A percentile compares a stretch with the other conserved stretches of the same genome.
These are phyloP conservation scores for Siphonodentalium dalli DNA, from an alignment of 2,888 invertebrate species.

Conservation along the genomic window DNA sequence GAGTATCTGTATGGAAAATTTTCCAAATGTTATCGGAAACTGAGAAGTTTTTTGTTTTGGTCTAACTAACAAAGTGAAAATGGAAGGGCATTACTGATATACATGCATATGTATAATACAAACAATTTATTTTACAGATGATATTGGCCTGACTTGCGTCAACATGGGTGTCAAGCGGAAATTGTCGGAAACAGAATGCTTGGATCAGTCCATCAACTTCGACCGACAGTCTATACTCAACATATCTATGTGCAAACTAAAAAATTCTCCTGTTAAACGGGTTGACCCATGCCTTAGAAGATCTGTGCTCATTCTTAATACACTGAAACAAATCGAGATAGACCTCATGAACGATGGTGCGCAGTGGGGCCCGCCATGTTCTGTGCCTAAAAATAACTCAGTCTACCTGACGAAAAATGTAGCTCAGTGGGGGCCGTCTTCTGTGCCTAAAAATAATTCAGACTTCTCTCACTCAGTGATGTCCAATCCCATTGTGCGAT, in stretches of 20 bases:
- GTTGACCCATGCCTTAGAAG: slow-evolving; percentile 88
- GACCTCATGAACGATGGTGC: slow-evolving; percentile 74
- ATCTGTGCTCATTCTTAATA: slow-evolving; percentile 92
- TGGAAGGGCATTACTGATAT: too few species aligned
- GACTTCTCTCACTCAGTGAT: slow-evolving; percentile 15
- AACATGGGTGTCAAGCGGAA: slow-evolving; percentile 42
- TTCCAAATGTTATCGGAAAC: too few species aligned
- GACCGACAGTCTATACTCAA: slow-evolving; percentile 86
- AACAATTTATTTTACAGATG: too few species aligned
- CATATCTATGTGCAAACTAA: slow-evolving; percentile 89
- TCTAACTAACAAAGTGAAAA: too few species aligned
- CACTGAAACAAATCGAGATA: slow-evolving; percentile 84
- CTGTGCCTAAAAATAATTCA: slow-evolving; percentile 20
- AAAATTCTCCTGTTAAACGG: slow-evolving; percentile 68
- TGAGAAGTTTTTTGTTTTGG: too few species aligned
- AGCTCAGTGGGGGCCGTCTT: slow-evolving; percentile 36
- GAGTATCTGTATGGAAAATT: too few species aligned
- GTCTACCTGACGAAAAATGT: too few species aligned
- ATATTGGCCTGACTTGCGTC: too few species aligned
- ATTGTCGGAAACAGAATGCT: too few species aligned
- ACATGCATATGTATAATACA: too few species aligned
- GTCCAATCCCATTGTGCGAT: too few species aligned
- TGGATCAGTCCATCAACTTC: too few species aligned
- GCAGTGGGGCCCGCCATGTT: slow-evolving; percentile 31
- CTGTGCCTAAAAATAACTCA: slow-evolving; percentile 34